phyloP scores from a whole-genome alignment of 1,140 invertebrate species.

The Orussus abietinus region DNA sequence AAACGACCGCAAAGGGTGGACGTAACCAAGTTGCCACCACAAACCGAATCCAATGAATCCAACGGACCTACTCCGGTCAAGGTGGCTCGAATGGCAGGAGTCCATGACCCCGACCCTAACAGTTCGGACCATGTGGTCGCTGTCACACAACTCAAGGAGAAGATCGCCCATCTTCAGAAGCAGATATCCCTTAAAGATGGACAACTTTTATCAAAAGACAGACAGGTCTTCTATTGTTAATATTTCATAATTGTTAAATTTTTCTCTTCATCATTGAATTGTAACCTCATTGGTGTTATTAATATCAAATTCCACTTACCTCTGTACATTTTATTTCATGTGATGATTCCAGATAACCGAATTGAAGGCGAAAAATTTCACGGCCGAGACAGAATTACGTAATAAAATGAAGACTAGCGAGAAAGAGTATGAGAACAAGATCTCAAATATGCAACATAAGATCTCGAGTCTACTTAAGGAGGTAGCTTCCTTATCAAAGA shows the following conservation, averaged over 20 bases:
- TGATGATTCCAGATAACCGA: constrained; percentile 88
- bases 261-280: background rate
- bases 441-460: constrained; percentile 73
- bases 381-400: constrained; percentile 78
- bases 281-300: background rate
- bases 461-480: constrained; percentile 77
- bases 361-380: constrained; percentile 87
- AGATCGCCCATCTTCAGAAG: constrained; percentile 89
- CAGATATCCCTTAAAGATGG: constrained; percentile 81
- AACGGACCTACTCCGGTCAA: constrained; percentile 51
- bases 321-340: constrained; percentile 16
- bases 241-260: background rate
- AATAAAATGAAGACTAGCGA: constrained; percentile 79
- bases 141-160: constrained; percentile 90
- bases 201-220: constrained; percentile 84
- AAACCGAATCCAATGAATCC: constrained; percentile 40
- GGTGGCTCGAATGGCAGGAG: constrained; percentile 48
- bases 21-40: constrained; percentile 62
- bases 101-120: constrained; percentile 66
- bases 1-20: constrained; percentile 71
- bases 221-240: constrained; percentile 72
- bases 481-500: constrained; percentile 78
- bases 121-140: constrained; percentile 91
- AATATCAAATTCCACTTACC: background rate
- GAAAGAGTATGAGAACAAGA: constrained; percentile 77